These are phyloP conservation scores for Achroia grisella DNA, from an alignment of 1,140 invertebrate genomes.

Conservation along the genomic window DNA sequence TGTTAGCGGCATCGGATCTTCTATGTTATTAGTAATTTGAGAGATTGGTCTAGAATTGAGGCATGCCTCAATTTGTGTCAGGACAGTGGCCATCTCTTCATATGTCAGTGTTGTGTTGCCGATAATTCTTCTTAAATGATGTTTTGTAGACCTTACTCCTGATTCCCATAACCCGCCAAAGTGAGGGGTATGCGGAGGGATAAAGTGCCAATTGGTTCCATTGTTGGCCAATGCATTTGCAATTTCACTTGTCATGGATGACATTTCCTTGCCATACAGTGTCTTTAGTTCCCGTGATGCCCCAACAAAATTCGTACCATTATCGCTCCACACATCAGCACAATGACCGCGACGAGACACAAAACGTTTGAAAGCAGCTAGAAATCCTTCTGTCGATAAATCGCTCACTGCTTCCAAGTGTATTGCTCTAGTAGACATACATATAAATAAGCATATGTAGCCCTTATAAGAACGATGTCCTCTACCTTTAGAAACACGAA, in stretches of 20 bases:
- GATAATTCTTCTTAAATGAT: conserved; percentile 11
- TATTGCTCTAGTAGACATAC: conserved; percentile 2
- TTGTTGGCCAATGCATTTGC: neutral
- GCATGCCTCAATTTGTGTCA: conserved; percentile 22
- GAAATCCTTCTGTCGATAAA: conserved; percentile 2
- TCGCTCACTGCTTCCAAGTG: conserved; percentile 10
- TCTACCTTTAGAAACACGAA: conserved; percentile 6
- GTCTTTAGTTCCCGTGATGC: neutral
- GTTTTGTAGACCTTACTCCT: conserved; percentile 10
- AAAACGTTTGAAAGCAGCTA: neutral
- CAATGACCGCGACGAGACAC: neutral
- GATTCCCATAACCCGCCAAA: conserved; percentile 7
- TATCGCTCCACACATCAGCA: neutral
- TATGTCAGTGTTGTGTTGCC: conserved; percentile 8
- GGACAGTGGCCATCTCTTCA: conserved; percentile 29
- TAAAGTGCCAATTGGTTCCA: conserved; percentile 3
- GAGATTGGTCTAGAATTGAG: conserved; percentile 19
- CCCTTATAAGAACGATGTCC: conserved; percentile 10
- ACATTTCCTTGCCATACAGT: neutral
- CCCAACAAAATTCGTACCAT: neutral
- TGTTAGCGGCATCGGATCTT: conserved; percentile 18
- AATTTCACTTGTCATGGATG: neutral
- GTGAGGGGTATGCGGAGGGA: conserved; percentile 1
- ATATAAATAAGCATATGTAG: conserved; percentile 10
- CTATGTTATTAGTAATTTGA: conserved; percentile 8